These are phyloP conservation scores for Pollimyrus isidori DNA, from an alignment of 2,113 vertebrate species.

Conservation along the genomic window DNA sequence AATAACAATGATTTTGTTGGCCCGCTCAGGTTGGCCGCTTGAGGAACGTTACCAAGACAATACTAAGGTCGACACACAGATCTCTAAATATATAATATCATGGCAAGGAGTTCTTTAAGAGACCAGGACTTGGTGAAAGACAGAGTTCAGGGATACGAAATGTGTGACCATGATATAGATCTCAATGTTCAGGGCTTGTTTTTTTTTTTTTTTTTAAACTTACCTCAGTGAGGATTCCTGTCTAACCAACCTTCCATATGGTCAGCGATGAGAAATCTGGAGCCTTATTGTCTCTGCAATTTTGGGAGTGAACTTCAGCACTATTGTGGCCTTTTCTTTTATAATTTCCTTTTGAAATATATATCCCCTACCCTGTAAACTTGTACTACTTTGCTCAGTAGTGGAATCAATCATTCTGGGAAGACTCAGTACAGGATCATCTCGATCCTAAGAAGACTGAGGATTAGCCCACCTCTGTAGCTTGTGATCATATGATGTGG, in stretches of 20 bases:
- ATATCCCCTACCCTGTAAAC: not conserved
- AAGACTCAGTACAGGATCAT: not conserved
- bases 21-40: slow-evolving; percentile 3
- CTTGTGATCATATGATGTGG: not conserved
- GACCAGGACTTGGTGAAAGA: not conserved
- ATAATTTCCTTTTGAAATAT: not conserved
- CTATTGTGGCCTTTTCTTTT: not conserved
- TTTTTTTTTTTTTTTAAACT: slow-evolving; percentile 15
- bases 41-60: slow-evolving; percentile 15
- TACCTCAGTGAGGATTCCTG: not conserved
- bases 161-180: slow-evolving; percentile 12
- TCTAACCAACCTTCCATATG: slow-evolving; percentile 22
- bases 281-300: slow-evolving; percentile 19
- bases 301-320: not conserved
- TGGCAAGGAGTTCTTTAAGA: not conserved
- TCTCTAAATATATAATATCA: not conserved
- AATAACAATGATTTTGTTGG: slow-evolving; percentile 19
- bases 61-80: not conserved
- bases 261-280: slow-evolving; percentile 29
- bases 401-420: not conserved
- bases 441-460: not conserved
- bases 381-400: not conserved
- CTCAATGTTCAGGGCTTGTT: slow-evolving; percentile 30
- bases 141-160: not conserved
- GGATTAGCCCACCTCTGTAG: not conserved